Evolutionary conservation across 2,888 invertebrate species (phyloP).

Genomic region (Tanytarsus gracilentus): DNA sequence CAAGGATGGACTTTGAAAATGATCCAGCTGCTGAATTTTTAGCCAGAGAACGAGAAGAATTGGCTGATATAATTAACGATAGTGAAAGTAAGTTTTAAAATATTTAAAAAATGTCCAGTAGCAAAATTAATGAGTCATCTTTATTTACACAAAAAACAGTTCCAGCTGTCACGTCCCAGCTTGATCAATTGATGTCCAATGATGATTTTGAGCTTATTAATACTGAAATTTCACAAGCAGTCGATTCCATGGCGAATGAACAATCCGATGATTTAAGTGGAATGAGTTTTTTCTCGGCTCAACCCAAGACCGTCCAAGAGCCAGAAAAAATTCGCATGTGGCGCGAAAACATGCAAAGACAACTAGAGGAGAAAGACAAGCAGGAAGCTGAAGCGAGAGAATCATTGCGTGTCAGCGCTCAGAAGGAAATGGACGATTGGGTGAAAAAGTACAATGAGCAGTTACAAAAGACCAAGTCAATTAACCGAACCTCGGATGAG

Average conservation of each 20-base stretch:
- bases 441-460: conserved; percentile 6
- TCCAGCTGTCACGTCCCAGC: background rate
- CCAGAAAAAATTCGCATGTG: conserved; percentile 20
- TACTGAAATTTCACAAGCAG: conserved; percentile 18
- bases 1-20: conserved; percentile 21
- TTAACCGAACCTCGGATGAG: background rate
- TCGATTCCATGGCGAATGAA: background rate
- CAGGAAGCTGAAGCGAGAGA: conserved; percentile 12
- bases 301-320: background rate
- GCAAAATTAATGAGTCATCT: background rate
- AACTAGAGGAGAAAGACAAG: conserved; percentile 2
- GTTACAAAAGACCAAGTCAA: conserved; percentile 17
- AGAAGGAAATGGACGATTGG: conserved; percentile 22
- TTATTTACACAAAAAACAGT: background rate
- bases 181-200: background rate
- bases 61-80: conserved; percentile 10
- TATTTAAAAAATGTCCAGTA: background rate
- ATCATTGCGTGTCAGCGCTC: background rate
- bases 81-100: conserved; percentile 17
- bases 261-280: conserved; percentile 13
- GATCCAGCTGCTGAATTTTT: conserved; percentile 26
- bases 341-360: background rate
- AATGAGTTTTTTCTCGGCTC: conserved; percentile 17
- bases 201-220: conserved; percentile 26
- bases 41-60: background rate